phyloP scores from a whole-genome alignment of 2,113 vertebrate genomes.

The Odocoileus hemionus region DNA sequence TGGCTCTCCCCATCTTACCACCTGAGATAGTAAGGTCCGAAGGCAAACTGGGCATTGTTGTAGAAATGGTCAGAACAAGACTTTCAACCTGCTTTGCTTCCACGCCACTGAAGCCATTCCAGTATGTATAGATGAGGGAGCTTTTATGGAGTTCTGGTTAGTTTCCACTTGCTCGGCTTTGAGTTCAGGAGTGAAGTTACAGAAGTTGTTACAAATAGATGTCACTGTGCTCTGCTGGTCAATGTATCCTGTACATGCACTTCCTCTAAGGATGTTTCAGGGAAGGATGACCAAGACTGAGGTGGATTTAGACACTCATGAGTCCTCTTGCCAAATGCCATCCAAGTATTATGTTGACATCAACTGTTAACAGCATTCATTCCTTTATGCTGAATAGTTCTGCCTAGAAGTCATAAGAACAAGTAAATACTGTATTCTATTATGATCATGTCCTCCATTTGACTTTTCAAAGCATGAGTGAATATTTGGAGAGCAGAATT shows the following conservation, averaged over 20 bases:
- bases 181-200: background rate
- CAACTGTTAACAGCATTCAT: background rate
- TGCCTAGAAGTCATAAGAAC: background rate
- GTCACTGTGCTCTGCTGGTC: background rate
- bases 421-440: background rate
- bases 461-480: background rate
- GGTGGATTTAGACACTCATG: background rate
- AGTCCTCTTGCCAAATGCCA: background rate
- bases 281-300: background rate
- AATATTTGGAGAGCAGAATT: background rate
- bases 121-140: background rate
- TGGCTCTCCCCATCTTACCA: background rate
- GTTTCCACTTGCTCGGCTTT: background rate
- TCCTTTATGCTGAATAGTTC: background rate
- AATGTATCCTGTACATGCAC: background rate
- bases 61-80: background rate
- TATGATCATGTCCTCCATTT: background rate
- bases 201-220: background rate
- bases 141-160: background rate
- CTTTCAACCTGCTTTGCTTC: background rate
- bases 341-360: background rate
- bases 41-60: background rate
- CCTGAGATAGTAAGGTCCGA: background rate
- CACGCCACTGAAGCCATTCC: background rate
- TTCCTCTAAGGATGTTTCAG: background rate